Evolutionary conservation across 2,888 invertebrate genomes (phyloP).

Genomic region (Drosophila merina): DNA sequence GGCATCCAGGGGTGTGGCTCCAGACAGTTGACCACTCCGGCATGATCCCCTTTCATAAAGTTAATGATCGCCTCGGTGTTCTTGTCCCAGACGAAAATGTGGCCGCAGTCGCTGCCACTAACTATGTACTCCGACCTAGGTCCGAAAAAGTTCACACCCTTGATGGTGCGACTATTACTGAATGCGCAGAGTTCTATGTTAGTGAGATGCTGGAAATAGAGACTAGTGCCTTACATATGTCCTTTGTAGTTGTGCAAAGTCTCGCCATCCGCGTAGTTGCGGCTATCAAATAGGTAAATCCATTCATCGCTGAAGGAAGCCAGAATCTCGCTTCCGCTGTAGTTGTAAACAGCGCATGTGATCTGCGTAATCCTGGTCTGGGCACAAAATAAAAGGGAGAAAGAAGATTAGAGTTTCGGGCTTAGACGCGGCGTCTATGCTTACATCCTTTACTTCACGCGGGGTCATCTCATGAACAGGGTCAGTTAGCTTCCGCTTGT

Average conservation of each 20-base stretch:
- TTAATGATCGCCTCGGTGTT: slow-evolving; percentile 94
- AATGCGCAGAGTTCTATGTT: slow-evolving; percentile 3
- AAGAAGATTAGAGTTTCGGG: slow-evolving; percentile 8
- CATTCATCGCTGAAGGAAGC: slow-evolving; percentile 98
- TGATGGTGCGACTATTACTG: slow-evolving; percentile 90
- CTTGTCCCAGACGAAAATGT: slow-evolving; percentile 95
- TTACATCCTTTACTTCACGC: slow-evolving; percentile 47
- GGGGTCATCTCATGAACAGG: slow-evolving; percentile 86
- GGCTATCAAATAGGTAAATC: slow-evolving; percentile 93
- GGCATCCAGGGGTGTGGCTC: slow-evolving; percentile 96
- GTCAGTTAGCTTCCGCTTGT: slow-evolving; percentile 86
- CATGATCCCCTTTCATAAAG: slow-evolving; percentile 91
- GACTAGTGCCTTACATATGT: slow-evolving; percentile 84
- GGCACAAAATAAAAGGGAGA: background rate
- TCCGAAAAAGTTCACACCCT: slow-evolving; percentile 97
- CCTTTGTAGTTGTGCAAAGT: slow-evolving; percentile 87
- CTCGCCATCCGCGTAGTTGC: slow-evolving; percentile 84
- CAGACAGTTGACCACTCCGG: slow-evolving; percentile 94
- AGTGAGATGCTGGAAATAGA: background rate
- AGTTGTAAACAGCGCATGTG: slow-evolving; percentile 95
- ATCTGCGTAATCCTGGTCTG: slow-evolving; percentile 86
- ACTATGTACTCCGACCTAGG: slow-evolving; percentile 95
- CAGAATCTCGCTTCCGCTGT: slow-evolving; percentile 94
- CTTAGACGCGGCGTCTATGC: slow-evolving; percentile 8
- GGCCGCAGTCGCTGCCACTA: slow-evolving; percentile 97